Conservation (phyloP, 2,888 invertebrate genomes). For the Nowickia ferox region DNA sequence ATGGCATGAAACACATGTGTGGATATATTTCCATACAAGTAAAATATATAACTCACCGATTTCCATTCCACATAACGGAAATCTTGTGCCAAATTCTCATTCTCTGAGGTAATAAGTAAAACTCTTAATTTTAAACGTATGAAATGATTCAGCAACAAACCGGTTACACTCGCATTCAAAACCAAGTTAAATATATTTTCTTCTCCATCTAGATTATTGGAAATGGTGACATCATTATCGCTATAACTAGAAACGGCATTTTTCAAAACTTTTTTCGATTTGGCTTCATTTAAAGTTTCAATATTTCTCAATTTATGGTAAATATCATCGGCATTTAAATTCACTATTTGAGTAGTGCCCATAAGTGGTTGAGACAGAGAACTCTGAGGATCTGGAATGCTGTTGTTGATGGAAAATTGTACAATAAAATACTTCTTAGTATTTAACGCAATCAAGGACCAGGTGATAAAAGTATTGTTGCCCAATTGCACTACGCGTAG, state of each 20-base stretch:
- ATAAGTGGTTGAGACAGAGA: slow-evolving; percentile 74
- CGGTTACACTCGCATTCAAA: slow-evolving; percentile 81
- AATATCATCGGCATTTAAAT: slow-evolving; percentile 77
- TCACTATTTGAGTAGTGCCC: slow-evolving; percentile 78
- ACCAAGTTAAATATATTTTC: slow-evolving; percentile 80
- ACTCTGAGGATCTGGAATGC: slow-evolving; percentile 79
- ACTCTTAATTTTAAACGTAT: slow-evolving; percentile 80
- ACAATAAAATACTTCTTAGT: slow-evolving; percentile 81
- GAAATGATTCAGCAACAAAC: slow-evolving; percentile 80
- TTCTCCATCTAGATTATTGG: slow-evolving; percentile 76
- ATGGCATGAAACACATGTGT: neutral
- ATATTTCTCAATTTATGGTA: slow-evolving; percentile 76
- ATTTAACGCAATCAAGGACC: slow-evolving; percentile 79
- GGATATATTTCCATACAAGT: neutral
- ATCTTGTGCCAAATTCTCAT: slow-evolving; percentile 80
- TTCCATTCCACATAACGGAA: slow-evolving; percentile 83
- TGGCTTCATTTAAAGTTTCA: slow-evolving; percentile 75
- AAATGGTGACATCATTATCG: slow-evolving; percentile 76
- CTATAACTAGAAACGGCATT: slow-evolving; percentile 78
- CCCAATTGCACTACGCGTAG: slow-evolving; percentile 78
- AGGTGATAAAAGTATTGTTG: slow-evolving; percentile 79
- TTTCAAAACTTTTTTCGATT: slow-evolving; percentile 75
- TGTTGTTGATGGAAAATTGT: slow-evolving; percentile 80
- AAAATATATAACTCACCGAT: slow-evolving; percentile 76
- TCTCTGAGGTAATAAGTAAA: slow-evolving; percentile 80